Conservation (phyloP, 2,888 invertebrate genomes). For the Cephus spinipes region DNA sequence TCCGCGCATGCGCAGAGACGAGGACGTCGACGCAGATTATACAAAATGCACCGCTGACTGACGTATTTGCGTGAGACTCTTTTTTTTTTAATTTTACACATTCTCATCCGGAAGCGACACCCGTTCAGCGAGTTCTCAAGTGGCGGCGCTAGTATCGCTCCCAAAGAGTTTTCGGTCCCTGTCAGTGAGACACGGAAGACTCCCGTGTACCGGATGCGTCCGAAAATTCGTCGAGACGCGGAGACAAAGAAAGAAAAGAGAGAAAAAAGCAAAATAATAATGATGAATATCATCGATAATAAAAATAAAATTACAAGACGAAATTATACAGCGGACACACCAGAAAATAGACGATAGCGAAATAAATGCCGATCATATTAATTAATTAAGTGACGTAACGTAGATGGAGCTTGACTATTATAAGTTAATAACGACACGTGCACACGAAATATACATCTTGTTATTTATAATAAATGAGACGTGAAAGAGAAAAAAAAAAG, state of each 20-base stretch:
- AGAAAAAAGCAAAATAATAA: conserved; percentile 14
- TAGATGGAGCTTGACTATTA: conserved; percentile 59
- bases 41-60: conserved; percentile 7
- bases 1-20: conserved; percentile 24
- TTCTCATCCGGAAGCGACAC: not conserved
- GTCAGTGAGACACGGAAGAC: conserved; percentile 15
- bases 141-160: conserved; percentile 13
- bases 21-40: not conserved
- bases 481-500: conserved; percentile 30
- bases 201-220: conserved; percentile 19
- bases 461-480: conserved; percentile 63
- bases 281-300: conserved; percentile 8
- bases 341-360: not conserved
- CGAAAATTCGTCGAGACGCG: conserved; percentile 20
- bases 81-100: not conserved
- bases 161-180: conserved; percentile 18
- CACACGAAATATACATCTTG: conserved; percentile 63
- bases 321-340: not conserved
- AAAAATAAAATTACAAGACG: not conserved
- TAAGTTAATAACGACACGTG: conserved; percentile 52
- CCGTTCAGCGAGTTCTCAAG: conserved; percentile 1
- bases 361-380: not conserved
- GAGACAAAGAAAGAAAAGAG: not conserved
- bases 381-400: conserved; percentile 24
- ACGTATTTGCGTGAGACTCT: not conserved